These are phyloP conservation scores for Eurystomus glaucurus DNA, from an alignment of 2,797 vertebrate species.

Conservation along the genomic window DNA sequence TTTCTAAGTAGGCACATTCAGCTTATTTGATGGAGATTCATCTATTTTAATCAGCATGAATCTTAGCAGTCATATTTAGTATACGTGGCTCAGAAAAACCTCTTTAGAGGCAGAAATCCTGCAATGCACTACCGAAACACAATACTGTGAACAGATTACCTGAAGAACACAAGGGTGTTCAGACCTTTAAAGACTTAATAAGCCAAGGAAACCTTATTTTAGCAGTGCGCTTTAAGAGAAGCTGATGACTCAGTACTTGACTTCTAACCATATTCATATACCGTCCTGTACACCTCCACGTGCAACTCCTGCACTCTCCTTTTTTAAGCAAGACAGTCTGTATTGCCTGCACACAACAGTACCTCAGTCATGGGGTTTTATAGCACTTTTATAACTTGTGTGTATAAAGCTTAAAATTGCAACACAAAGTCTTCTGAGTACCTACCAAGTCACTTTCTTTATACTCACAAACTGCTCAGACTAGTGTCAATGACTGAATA, in stretches of 20 bases:
- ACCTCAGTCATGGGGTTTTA: neutral
- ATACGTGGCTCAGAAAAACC: neutral
- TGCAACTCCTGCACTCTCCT: neutral
- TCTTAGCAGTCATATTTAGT: neutral
- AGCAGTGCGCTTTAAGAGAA: neutral
- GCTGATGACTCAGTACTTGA: neutral
- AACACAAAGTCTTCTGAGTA: neutral
- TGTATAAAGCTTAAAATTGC: neutral
- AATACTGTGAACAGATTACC: neutral
- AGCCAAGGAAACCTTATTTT: neutral
- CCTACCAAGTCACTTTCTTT: neutral
- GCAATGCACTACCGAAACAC: neutral
- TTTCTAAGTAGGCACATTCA: neutral
- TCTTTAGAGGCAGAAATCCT: neutral
- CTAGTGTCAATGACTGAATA: neutral
- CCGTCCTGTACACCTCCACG: neutral
- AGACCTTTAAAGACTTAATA: neutral
- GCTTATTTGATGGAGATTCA: neutral
- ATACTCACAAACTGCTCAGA: neutral
- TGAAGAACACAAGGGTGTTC: neutral
- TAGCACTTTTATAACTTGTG: neutral
- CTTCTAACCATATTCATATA: neutral
- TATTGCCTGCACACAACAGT: neutral
- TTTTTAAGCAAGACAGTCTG: neutral
- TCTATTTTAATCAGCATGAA: neutral